Evolutionary conservation across 2,888 invertebrate genomes (phyloP).

Genomic region (Aricia artaxerxes): DNA sequence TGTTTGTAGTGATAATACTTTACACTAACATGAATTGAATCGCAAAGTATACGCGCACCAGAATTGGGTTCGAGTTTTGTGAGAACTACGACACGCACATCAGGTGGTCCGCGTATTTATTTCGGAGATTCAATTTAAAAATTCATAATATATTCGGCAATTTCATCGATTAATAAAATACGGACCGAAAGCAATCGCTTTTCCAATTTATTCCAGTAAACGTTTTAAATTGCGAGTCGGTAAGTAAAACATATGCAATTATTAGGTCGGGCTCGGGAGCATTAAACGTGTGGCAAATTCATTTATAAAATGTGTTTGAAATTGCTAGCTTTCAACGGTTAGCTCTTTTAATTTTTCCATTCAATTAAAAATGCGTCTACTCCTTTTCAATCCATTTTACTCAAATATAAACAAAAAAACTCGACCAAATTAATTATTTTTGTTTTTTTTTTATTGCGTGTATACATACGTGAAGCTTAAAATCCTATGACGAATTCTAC

Average conservation of each 20-base stretch:
- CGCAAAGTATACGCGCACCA: neutral
- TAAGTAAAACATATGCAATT: constrained; percentile 17
- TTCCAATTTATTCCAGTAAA: constrained; percentile 7
- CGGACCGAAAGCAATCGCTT: constrained; percentile 14
- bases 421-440: neutral
- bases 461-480: too few species aligned
- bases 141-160: constrained; percentile 28
- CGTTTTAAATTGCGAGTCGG: constrained; percentile 15
- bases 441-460: neutral
- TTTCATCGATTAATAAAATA: constrained; percentile 22
- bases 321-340: neutral
- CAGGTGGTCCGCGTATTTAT: neutral
- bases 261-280: neutral
- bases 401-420: neutral
- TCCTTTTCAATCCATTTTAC: neutral
- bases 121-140: constrained; percentile 5
- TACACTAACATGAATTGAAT: neutral
- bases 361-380: neutral
- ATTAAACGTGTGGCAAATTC: constrained; percentile 9
- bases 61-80: neutral
- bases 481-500: too few species aligned
- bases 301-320: neutral
- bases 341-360: neutral
- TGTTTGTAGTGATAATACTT: too few species aligned
- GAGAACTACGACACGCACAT: neutral